phyloP scores from a whole-genome alignment of 2,888 invertebrate species.

The Pollenia amentaria region DNA sequence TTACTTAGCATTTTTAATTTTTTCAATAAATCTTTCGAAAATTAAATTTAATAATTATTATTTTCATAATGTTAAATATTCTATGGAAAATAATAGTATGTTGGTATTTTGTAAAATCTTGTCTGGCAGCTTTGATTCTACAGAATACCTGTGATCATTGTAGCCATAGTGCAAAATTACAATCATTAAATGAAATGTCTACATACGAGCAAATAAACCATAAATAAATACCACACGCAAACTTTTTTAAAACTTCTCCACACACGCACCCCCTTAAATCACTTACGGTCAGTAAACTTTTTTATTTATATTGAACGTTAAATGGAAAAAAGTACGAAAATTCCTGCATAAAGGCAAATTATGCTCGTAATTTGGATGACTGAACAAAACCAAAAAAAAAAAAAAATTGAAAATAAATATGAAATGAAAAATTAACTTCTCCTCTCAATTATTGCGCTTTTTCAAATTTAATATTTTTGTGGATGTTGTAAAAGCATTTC shows the following conservation, averaged over 20 bases:
- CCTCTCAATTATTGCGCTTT: background rate
- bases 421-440: slow-evolving; percentile 26
- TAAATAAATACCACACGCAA: background rate
- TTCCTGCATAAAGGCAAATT: slow-evolving; percentile 27
- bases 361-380: slow-evolving; percentile 29
- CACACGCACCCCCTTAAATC: slow-evolving; percentile 6
- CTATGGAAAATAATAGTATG: too few species aligned
- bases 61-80: too few species aligned
- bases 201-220: background rate
- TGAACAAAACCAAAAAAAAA: slow-evolving; percentile 6
- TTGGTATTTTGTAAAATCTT: background rate
- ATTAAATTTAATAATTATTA: too few species aligned
- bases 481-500: slow-evolving; percentile 11
- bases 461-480: background rate
- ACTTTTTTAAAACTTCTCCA: background rate
- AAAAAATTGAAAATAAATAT: background rate
- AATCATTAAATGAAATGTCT: background rate
- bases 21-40: too few species aligned
- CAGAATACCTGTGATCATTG: background rate
- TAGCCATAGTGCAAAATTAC: background rate
- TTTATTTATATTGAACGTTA: background rate
- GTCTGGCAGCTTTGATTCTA: background rate
- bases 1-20: too few species aligned
- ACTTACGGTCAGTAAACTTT: slow-evolving; percentile 56
- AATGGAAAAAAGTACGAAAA: slow-evolving; percentile 18